phyloP scores from a whole-genome alignment of 2,797 vertebrate genomes.

The Gobionotothen gibberifrons region DNA sequence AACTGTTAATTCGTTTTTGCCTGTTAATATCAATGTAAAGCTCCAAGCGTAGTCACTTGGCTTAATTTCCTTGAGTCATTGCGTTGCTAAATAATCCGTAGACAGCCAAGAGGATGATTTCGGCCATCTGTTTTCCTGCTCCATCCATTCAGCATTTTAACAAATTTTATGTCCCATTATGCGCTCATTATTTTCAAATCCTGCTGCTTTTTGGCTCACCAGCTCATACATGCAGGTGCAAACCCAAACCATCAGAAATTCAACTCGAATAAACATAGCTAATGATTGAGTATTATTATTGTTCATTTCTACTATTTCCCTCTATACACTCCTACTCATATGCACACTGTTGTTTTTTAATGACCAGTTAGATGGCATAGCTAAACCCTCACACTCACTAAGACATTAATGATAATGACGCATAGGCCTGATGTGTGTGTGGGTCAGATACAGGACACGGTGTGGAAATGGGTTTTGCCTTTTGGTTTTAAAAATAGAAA shows the following conservation, averaged over 20 bases:
- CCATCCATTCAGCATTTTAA: conserved; percentile 16
- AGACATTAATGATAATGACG: conserved; percentile 32
- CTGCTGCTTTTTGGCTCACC: conserved; percentile 34
- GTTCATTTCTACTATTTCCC: background rate
- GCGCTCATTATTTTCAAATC: conserved; percentile 56
- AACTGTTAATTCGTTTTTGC: background rate
- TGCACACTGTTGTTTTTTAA: conserved; percentile 28
- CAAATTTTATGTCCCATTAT: conserved; percentile 44
- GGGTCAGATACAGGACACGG: conserved; percentile 42
- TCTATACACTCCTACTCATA: background rate
- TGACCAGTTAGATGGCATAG: conserved; percentile 20
- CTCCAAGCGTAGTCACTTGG: background rate
- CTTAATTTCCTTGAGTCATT: background rate
- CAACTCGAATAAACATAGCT: conserved; percentile 31
- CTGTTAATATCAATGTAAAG: background rate
- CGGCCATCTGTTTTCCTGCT: conserved; percentile 22
- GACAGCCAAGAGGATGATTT: background rate
- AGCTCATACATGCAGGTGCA: conserved; percentile 25
- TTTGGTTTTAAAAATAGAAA: conserved; percentile 62
- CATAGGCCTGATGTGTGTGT: conserved; percentile 7
- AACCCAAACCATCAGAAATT: conserved; percentile 27
- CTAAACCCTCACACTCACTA: conserved; percentile 20
- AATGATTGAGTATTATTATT: conserved; percentile 28
- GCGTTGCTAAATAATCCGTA: conserved; percentile 11
- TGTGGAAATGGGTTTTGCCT: conserved; percentile 38